phyloP scores from a whole-genome alignment of 2,888 invertebrate genomes.

The Clistopyga incitator region DNA sequence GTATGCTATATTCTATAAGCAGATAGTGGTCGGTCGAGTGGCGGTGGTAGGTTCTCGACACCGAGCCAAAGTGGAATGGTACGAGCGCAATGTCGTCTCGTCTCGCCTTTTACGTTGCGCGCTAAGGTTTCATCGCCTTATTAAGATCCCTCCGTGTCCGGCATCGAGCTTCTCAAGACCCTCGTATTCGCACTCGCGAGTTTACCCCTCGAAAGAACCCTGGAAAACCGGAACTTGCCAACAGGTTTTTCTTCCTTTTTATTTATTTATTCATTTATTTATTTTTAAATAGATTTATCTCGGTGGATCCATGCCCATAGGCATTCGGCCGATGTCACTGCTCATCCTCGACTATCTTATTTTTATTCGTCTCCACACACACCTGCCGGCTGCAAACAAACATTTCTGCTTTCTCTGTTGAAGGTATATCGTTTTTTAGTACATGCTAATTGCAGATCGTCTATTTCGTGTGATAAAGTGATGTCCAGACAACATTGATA shows the following conservation, averaged over 20 bases:
- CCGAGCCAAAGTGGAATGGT: constrained; percentile 68
- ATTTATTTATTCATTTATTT: constrained; percentile 12
- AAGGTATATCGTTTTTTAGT: background rate
- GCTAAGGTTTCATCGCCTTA: constrained; percentile 76
- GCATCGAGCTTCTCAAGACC: constrained; percentile 42
- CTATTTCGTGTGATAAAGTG: no score
- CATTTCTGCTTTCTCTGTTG: background rate
- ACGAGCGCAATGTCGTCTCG: constrained; percentile 71
- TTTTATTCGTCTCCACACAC: background rate
- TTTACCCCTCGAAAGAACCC: constrained; percentile 69
- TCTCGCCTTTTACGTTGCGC: constrained; percentile 74
- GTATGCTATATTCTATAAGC: constrained; percentile 36
- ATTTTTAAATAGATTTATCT: constrained; percentile 40
- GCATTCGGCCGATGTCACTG: background rate
- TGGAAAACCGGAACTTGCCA: constrained; percentile 78
- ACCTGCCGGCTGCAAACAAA: background rate
- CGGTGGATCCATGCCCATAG: constrained; percentile 40
- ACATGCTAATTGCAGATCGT: no score
- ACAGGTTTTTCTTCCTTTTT: constrained; percentile 70
- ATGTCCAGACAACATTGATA: no score
- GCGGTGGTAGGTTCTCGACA: constrained; percentile 42
- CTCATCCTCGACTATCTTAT: background rate
- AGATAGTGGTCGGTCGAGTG: constrained; percentile 40
- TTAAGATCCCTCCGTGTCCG: constrained; percentile 69
- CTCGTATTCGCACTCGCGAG: constrained; percentile 59